Percentiles rank a stretch among this genome's conserved stretches.
Conservation (phyloP, 2,888 invertebrate genomes). For the Andrena haemorrhoa region DNA sequence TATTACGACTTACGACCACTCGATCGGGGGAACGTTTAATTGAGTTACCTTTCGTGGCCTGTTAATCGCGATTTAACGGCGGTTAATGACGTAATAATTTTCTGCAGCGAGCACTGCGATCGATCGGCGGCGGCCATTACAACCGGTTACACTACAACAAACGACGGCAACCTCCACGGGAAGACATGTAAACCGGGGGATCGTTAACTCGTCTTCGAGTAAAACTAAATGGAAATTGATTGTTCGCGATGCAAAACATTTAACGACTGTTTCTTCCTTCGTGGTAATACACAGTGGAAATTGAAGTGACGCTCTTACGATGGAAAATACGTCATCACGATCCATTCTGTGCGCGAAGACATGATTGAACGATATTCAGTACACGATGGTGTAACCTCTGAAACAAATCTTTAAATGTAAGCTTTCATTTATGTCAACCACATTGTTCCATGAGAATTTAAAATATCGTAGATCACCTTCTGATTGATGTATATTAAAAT, state of each 20-base stretch:
- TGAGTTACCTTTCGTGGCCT: slow-evolving; percentile 26
- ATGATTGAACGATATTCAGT: too few species aligned
- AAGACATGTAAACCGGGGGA: slow-evolving; percentile 35
- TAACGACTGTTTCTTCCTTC: slow-evolving; percentile 12
- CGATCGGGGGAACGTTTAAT: slow-evolving; percentile 34
- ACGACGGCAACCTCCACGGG: slow-evolving; percentile 14
- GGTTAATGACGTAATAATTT: slow-evolving; percentile 55
- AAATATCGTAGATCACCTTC: not conserved
- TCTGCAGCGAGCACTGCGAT: slow-evolving; percentile 24
- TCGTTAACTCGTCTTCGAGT: slow-evolving; percentile 47
- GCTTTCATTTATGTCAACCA: too few species aligned
- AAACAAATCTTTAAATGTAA: too few species aligned
- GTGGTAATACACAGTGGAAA: not conserved
- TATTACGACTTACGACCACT: slow-evolving; percentile 22
- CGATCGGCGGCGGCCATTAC: slow-evolving; percentile 43
- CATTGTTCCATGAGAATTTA: slow-evolving; percentile 1
- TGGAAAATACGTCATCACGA: not conserved
- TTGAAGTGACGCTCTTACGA: not conserved
- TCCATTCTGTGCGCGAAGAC: too few species aligned
- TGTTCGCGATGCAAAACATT: slow-evolving; percentile 6
- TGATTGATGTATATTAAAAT: too few species aligned
- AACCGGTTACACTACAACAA: slow-evolving; percentile 45
- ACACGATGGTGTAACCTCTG: too few species aligned
- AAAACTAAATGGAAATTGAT: slow-evolving; percentile 26
- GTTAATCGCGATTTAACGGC: slow-evolving; percentile 51